Evolutionary conservation across 2,113 vertebrate genomes (phyloP), one percentile per base, ranked within the genome.

Genomic region (Ochotona princeps): DNA sequence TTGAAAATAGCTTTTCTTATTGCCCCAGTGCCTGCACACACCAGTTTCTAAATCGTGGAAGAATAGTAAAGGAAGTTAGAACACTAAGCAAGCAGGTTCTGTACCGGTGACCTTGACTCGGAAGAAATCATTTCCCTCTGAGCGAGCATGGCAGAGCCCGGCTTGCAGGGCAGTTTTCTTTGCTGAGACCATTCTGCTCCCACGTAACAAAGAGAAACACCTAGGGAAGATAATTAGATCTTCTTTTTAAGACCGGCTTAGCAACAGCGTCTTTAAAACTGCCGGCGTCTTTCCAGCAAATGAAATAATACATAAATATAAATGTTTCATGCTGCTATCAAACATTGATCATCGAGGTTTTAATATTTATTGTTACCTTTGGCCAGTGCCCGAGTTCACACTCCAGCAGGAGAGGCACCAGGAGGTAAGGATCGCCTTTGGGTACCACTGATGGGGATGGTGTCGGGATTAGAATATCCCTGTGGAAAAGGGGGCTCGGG

Each of bases 291-390:
- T 93, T 91, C 94, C 65, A 66, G 81, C 76, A 95, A 97, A 96
- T 89, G 92, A 97, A 97, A 94, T 89, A 90, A 97, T 96, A 97
- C 81, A 96, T 92, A 97, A 97, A 60, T 89, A 98, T 98, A 97
- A 98, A 98, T 98, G 96, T 98, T 98, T 98, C 96, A 98, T 97
- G 96, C 69, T 90, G 96, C 91, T 97, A 97, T 98, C 97, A 98
- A 98, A 97, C 98, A 98, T 97, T 97, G 97, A 97, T 98, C 98
- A 98, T 97, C 97, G 97, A 97, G 96, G 94, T 92, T 98, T 98
- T 98, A 98, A 98, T 98, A 98, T 98, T 98, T 97, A 98, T 98
- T 93, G 93, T 97, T 96, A 98, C 98, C 98, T 96, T 97, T 97
- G 98, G 98, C 98, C 98, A 98, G 80, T 97, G 92, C 96, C 96